Conservation (phyloP, 2,113 vertebrate species). For the Otolemur garnettii region DNA sequence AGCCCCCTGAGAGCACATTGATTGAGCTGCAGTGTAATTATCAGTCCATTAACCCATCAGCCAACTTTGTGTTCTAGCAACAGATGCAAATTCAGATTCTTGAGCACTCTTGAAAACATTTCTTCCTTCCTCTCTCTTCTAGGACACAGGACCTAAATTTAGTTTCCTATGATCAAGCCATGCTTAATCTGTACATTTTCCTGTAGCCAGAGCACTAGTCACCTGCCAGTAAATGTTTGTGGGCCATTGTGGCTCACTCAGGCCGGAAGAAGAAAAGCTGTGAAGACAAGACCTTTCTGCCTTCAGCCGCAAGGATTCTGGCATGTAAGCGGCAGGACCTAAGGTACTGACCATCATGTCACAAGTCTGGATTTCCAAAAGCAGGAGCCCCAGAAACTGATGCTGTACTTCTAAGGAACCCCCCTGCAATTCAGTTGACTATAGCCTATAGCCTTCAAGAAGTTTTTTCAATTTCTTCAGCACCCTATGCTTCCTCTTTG, state of each 20-base stretch:
- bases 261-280: neutral
- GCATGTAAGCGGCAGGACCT: neutral
- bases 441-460: neutral
- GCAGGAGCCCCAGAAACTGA: neutral
- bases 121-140: neutral
- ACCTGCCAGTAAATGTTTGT: neutral
- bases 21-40: neutral
- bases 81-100: constrained; percentile 30
- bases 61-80: neutral
- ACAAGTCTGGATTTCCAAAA: neutral
- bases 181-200: neutral
- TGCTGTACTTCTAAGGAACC: neutral
- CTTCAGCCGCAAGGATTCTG: neutral
- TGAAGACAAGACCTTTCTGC: neutral
- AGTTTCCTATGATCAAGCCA: neutral
- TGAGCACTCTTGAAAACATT: neutral
- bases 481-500: no score
- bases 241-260: neutral
- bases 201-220: neutral
- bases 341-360: neutral
- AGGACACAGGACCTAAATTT: neutral
- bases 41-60: neutral
- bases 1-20: neutral
- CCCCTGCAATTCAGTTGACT: neutral
- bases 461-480: neutral